Evolutionary conservation across 2,113 vertebrate species (phyloP), one percentile per base, ranked within the genome.

Genomic region (Stercorarius parasiticus): DNA sequence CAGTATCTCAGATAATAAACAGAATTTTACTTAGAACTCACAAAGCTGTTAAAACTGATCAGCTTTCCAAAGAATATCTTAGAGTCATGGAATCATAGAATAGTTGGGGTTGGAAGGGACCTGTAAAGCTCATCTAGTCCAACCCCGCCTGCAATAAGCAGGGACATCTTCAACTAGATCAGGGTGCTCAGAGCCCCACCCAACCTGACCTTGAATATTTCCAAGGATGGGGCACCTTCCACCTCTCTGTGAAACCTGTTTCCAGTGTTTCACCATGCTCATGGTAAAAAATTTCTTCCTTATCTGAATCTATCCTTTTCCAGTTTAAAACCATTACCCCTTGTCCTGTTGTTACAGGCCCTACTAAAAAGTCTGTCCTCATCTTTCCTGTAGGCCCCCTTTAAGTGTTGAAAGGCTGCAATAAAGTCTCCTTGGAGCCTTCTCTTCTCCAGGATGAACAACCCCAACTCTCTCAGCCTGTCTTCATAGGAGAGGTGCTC

Each of bases 121-220:
- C 27, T 62, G 25, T 32, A 40, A 49, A 78, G 27, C 12, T 25
- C 43, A 38, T 5, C 16, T 32, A 62, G 16, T 78, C 9, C 12
- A 62, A 25, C 5, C 7, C 23, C 3, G 16, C n/a, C 7, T 19
- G n/a, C 45, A 50, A 32, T 40, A 3, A 32, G 5, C 29, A 78
- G 27, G 15, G 45, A 32, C 21, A 25, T 11, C 45, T 78, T 50
- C n/a, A 32, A 40, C 27, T 19, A 25, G 21, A 62, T 25, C 45
- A 11, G n/a, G 21, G 8, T 78, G 27, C n/a, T 50, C 43, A 78
- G 7, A 50, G 21, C 6, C 34, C 14, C 1, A 0, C 13, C 25
- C 25, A 47, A 4, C 34, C 26, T 36, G 42, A 30, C 34, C 26
- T 76, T 36, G 42, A 36, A 36, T 29, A 3, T 47, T 47, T 47